Base-by-base conservation (phyloP, 2,797 vertebrate genomes). In the Pipistrellus pipistrellus region DNA sequence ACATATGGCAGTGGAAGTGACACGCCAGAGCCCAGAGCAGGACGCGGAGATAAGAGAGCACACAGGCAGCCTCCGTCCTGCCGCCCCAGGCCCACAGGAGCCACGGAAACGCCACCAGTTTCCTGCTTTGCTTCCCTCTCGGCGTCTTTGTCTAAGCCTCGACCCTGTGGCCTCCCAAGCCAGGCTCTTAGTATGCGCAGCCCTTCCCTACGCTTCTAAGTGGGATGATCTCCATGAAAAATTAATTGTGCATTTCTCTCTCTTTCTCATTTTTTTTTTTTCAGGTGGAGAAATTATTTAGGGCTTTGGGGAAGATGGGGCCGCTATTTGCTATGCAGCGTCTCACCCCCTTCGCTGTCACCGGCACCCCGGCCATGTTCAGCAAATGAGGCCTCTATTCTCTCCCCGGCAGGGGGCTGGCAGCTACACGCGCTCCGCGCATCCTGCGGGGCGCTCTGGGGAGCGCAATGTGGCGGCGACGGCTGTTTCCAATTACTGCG, bases 401-500 rank as follows among this genome's bases (percentile, higher is more conserved):
- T 94, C 92, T 95, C 4, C 59, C 92, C 88, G 87, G 96, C 97
- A 98, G 97, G 97, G 97, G 94, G 96, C 97, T 97, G 90, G 21
- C 90, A 98, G 93, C 92, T 97, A 95, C 97, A 97, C 48, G 96
- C 94, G 97, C 90, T 98, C 72, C 13, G 90, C 0, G 15, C 95
- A 93, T 95, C 96, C 96, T 92, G 53, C 83, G 2, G 73, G n/a
- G 68, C 72, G 94, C 97, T 88, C 91, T 17, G 25, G 97, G 96
- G 93, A 95, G 35, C 0, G 6, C 80, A 68, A 73, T 72, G 82
- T 85, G 96, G 73, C 3, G 64, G 94, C 77, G 62, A 30, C 72
- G 97, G 97, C 96, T 95, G 35, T 97, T 97, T 96, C 97, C 97
- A 97, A 97, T 97, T 96, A 93, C 90, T 93, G 94, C 71, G 86